These are phyloP conservation scores for Scaptomyza montana DNA, from an alignment of 1,140 invertebrate species.

Conservation along the genomic window DNA sequence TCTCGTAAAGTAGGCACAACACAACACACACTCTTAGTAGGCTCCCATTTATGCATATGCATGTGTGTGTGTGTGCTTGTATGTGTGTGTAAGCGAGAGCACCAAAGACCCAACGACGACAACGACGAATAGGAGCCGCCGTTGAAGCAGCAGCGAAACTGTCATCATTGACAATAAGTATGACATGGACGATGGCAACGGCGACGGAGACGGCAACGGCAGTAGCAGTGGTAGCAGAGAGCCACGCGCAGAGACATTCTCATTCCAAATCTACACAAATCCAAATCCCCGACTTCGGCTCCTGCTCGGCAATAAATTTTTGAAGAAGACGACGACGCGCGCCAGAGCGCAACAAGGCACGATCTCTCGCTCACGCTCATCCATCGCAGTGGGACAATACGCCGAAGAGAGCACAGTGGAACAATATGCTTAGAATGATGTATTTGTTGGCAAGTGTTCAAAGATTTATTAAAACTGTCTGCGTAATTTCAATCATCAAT, in stretches of 20 bases:
- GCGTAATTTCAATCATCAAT: too few species aligned
- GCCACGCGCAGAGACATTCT: conserved; percentile 65
- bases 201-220: conserved; percentile 16
- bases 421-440: too few species aligned
- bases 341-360: conserved; percentile 67
- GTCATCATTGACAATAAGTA: conserved; percentile 84
- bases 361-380: conserved; percentile 49
- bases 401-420: conserved; percentile 39
- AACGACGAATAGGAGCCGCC: conserved; percentile 52
- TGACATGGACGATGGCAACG: conserved; percentile 71
- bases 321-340: conserved; percentile 71
- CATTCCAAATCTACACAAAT: conserved; percentile 46
- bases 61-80: conserved; percentile 14
- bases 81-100: conserved; percentile 32
- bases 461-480: too few species aligned
- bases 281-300: conserved; percentile 54
- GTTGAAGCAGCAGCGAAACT: conserved; percentile 73
- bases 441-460: too few species aligned
- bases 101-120: conserved; percentile 42
- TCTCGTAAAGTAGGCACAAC: conserved; percentile 84
- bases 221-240: conserved; percentile 39
- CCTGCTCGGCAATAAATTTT: conserved; percentile 69
- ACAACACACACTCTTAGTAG: conserved; percentile 48
- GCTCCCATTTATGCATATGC: conserved; percentile 45
- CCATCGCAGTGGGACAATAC: conserved; percentile 24